Conservation (phyloP, 2,113 vertebrate species). For the Trogon surrucura region DNA sequence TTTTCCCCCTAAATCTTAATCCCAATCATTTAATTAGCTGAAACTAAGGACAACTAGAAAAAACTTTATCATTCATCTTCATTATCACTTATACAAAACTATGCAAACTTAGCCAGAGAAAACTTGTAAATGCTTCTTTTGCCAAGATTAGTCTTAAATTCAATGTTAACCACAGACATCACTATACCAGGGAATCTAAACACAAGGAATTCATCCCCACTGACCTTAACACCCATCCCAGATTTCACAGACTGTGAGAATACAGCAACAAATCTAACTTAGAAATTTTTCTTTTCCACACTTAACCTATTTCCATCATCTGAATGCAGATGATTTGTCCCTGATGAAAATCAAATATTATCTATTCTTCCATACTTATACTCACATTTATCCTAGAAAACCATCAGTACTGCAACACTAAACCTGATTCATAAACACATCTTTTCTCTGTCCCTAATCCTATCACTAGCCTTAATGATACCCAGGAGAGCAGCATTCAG, state of each 20-base stretch:
- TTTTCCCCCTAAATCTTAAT: neutral
- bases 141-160: neutral
- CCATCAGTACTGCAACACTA: neutral
- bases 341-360: neutral
- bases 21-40: neutral
- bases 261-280: neutral
- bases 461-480: neutral
- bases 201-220: neutral
- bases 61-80: neutral
- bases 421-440: neutral
- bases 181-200: neutral
- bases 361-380: neutral
- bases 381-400: neutral
- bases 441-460: neutral
- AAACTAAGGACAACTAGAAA: neutral
- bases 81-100: neutral
- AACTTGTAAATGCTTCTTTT: neutral
- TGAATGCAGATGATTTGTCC: neutral
- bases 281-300: neutral
- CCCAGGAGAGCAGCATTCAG: neutral
- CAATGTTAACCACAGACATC: neutral
- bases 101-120: neutral
- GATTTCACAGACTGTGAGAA: neutral
- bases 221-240: neutral
- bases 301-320: neutral